Base-by-base conservation (phyloP, 2,113 vertebrate species). In the Prolemur simus region DNA sequence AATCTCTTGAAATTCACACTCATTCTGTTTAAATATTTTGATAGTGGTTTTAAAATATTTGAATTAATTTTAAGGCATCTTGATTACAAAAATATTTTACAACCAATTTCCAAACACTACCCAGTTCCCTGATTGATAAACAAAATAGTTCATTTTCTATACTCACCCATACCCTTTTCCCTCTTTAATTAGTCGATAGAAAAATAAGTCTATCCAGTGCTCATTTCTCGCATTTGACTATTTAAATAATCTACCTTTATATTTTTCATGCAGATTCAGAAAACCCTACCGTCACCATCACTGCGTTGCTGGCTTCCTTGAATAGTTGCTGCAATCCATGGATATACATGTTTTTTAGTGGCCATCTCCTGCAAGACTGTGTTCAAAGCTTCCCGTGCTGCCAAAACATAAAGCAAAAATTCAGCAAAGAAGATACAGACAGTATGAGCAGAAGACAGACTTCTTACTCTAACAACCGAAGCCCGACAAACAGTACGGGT, bases 321-420 rank as follows among this genome's bases (percentile, higher is more conserved):
- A 99, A 99, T 97, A 99, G 99, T 89, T 99, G 99, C 98, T 99
- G 99, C 91, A 99, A 99, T 98, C 99, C 99, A 0, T 99, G 99
- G 99, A 99, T 99, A 97, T 99, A 99, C 98, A 99, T 99, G 99
- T 99, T 99, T 98, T 99, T 99, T 97, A 99, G 99, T 0, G 99
- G 99, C 6, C 99, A 99, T 87, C 99, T 99, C 87, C 98, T 99
- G 63, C 99, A 99, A 92, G 99, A 99, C 97, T 99, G 99, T 34
- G 42, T 99, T 52, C 99, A 98, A 92, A 99, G 99, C 96, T 99
- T 99, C 93, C 98, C 97, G 2, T 99, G 99, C 97, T 99, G 98
- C 97, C 98, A 90, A 81, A 99, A 98, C 93, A 80, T 98, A 27
- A 99, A 96, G 47, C 95, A 97, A 45, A 98, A 97, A 0, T 98